Conservation (phyloP, 2,797 vertebrate species). For the Cichlasoma orientale region DNA sequence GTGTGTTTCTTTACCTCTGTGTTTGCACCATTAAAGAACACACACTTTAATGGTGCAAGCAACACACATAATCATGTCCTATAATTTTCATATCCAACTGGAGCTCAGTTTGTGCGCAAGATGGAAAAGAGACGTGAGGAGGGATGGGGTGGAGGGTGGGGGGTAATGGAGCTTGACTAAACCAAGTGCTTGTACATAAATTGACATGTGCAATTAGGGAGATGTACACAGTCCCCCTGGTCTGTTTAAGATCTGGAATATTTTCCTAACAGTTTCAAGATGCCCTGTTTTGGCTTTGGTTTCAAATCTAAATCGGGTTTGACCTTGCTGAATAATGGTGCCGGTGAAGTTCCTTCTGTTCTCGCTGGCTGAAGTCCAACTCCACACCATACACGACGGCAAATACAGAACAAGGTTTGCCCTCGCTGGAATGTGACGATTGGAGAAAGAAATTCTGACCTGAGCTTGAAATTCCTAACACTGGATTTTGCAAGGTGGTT, state of each 20-base stretch:
- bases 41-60: background rate
- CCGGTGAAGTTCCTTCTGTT: slow-evolving; percentile 65
- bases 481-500: slow-evolving; percentile 55
- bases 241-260: slow-evolving; percentile 80
- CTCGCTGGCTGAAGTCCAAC: slow-evolving; percentile 59
- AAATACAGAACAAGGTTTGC: slow-evolving; percentile 36
- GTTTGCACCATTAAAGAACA: slow-evolving; percentile 1
- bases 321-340: slow-evolving; percentile 75
- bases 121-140: slow-evolving; percentile 18
- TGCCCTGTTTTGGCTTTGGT: slow-evolving; percentile 76
- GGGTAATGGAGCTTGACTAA: slow-evolving; percentile 73
- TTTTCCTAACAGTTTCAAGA: slow-evolving; percentile 82
- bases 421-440: slow-evolving; percentile 52
- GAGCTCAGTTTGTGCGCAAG: slow-evolving; percentile 10
- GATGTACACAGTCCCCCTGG: slow-evolving; percentile 76
- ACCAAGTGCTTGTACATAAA: slow-evolving; percentile 76
- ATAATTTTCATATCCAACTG: background rate
- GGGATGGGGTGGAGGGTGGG: background rate
- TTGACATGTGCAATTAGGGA: slow-evolving; percentile 79
- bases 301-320: slow-evolving; percentile 72
- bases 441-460: slow-evolving; percentile 48
- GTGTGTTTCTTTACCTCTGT: slow-evolving; percentile 1
- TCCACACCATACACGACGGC: slow-evolving; percentile 38
- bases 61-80: background rate
- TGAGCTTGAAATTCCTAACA: slow-evolving; percentile 41